Evolutionary conservation across 2,113 vertebrate genomes (phyloP).

Genomic region (Spilogale gracilis): DNA sequence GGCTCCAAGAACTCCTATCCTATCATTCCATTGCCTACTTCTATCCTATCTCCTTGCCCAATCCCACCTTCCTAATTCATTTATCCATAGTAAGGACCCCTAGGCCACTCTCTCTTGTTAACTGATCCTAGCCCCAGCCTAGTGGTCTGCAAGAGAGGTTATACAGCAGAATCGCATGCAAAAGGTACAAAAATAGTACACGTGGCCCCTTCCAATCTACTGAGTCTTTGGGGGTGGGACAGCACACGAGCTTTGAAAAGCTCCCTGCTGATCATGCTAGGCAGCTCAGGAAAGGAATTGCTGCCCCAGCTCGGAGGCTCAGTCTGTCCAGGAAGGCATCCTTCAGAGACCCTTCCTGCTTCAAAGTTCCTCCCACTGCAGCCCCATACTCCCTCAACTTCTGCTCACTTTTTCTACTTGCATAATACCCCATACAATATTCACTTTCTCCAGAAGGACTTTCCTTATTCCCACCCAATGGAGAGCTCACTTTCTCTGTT

Average conservation of each 20-base stretch:
- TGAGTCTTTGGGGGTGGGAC: not conserved
- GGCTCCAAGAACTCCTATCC: not conserved
- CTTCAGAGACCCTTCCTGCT: not conserved
- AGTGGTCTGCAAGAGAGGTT: not conserved
- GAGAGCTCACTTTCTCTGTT: not conserved
- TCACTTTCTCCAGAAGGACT: conserved; percentile 6
- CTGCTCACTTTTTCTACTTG: not conserved
- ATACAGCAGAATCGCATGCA: not conserved
- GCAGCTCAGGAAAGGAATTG: not conserved
- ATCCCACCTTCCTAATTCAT: not conserved
- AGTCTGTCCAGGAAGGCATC: not conserved
- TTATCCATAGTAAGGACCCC: not conserved
- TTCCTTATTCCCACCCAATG: not conserved
- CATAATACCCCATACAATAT: not conserved
- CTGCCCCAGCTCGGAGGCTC: not conserved
- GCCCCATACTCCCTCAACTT: not conserved
- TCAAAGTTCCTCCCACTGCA: not conserved
- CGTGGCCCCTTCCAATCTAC: not conserved
- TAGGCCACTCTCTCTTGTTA: not conserved
- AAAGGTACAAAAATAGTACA: conserved; percentile 4
- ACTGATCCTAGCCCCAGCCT: not conserved
- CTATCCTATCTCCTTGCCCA: not conserved
- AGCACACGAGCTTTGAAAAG: not conserved
- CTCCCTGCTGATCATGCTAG: not conserved
- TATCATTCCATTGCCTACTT: not conserved